Evolutionary conservation across 1,140 invertebrate species (phyloP), one percentile per base, ranked within the genome.

Genomic region (Condylostylus longicornis): DNA sequence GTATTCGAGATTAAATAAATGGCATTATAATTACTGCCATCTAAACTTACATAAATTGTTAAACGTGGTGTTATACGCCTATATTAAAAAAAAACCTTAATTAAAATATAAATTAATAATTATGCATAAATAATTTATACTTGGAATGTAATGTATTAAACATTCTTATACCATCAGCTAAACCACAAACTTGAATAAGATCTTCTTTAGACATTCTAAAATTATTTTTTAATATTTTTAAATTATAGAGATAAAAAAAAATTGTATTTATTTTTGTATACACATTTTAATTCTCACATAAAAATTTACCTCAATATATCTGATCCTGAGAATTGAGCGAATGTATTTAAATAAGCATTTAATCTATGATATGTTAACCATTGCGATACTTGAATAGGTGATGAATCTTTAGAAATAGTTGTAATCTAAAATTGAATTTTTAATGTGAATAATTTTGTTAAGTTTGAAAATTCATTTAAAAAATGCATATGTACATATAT

Each of bases 131-230:
- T 13, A 14, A 29, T 38, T 70, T 72, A 74, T 54, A 77, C 69
- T 77, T 80, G 33, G 74, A 67, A 43, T 91, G 85, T 29, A 96
- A 63, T 29, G 82, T 79, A 64, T 95, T 95, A 61, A 77, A 90
- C 23, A 96, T 69, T 47, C 89, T 70, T 37, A 96, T 91, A 10
- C 79, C 80, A 61, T 95, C 88, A 35, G 86, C 80, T 23, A 93
- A 62, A 1, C 89, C 89, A 60, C 88, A 93, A 35, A 96, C 90
- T 64, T 94, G 83, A 34, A 94, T 86, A 10, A 94, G 66, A 64
- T 96, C 89, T 43, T 91, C 84, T 33, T 85, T 71, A 2, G 80
- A 79, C 44, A 95, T 64, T 40, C 85, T 71, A 48, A 32, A 51
- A 44, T 18, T 33, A 7, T 15, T 8, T 18, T 12, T 9, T 31